phyloP scores from a whole-genome alignment of 1,140 invertebrate genomes.

The Anoplolepis gracilipes region DNA sequence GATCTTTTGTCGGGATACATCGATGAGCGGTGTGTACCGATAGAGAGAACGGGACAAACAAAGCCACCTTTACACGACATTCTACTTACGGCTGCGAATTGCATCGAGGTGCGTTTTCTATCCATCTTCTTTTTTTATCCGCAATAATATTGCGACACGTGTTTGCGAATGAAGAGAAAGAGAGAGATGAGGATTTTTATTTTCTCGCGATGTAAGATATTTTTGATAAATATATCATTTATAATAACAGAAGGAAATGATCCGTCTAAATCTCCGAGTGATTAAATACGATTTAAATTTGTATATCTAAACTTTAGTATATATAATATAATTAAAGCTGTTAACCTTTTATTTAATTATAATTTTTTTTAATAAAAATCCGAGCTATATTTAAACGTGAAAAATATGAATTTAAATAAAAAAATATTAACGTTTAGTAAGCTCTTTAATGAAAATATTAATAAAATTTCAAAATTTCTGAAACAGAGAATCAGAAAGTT shows the following conservation, averaged over 20 bases:
- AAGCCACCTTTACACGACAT: neutral
- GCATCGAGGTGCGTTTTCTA: neutral
- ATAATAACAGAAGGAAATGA: too few species aligned
- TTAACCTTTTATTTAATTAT: too few species aligned
- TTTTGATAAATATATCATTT: too few species aligned
- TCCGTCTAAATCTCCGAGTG: too few species aligned
- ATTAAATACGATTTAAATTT: neutral
- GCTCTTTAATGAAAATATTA: neutral
- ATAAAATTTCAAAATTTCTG: neutral
- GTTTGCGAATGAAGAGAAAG: too few species aligned
- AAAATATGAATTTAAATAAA: neutral
- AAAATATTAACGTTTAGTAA: neutral
- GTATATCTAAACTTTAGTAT: neutral
- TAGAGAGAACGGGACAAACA: neutral
- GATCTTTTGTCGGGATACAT: slow-evolving; percentile 27
- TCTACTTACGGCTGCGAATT: neutral
- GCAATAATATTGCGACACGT: too few species aligned
- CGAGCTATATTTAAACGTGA: neutral
- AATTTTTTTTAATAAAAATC: too few species aligned
- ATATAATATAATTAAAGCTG: too few species aligned
- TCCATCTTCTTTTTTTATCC: neutral
- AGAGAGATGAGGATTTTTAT: too few species aligned
- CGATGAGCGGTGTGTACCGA: neutral
- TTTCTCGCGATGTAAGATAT: too few species aligned
- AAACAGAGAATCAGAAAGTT: neutral